These are phyloP conservation scores for Rhincodon typus DNA, from an alignment of 2,797 vertebrate species.

Conservation along the genomic window DNA sequence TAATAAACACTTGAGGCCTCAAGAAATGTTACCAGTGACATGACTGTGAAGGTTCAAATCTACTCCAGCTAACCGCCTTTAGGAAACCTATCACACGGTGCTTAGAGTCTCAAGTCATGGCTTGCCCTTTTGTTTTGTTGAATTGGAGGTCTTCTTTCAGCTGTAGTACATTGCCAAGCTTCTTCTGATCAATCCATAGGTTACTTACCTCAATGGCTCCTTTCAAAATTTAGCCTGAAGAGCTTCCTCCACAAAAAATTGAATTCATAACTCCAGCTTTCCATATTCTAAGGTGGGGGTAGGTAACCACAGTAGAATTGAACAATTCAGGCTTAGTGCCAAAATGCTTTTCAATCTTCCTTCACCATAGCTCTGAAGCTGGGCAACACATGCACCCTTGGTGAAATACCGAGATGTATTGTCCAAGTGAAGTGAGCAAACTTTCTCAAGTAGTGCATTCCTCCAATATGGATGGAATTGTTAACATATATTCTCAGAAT, in stretches of 20 bases:
- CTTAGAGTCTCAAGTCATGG: neutral
- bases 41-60: neutral
- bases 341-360: neutral
- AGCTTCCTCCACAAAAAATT: neutral
- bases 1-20: neutral
- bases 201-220: neutral
- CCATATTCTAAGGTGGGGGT: neutral
- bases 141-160: neutral
- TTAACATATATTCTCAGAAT: neutral
- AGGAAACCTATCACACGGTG: neutral
- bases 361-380: neutral
- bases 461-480: neutral
- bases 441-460: neutral
- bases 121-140: neutral
- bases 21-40: neutral
- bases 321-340: neutral
- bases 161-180: neutral
- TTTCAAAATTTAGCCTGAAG: neutral
- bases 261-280: neutral
- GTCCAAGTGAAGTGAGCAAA: no score
- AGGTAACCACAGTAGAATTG: neutral
- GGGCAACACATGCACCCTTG: neutral
- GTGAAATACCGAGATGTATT: no score
- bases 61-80: neutral
- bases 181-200: neutral